These are phyloP conservation scores for Tympanoctomys barrerae DNA, from an alignment of 2,797 vertebrate species.

Conservation along the genomic window DNA sequence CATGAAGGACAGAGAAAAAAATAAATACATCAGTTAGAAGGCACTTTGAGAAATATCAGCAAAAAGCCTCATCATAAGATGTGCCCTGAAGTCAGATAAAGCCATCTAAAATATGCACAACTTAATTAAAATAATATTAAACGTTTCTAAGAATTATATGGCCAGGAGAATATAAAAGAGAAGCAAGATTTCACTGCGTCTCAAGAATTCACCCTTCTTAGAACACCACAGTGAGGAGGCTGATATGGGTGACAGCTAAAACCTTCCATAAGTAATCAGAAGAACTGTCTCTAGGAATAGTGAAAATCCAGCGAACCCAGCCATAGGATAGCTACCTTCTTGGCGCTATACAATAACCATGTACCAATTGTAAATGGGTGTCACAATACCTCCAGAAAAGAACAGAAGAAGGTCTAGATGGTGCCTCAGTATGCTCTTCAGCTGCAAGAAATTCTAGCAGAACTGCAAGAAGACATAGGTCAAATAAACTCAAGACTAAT, in stretches of 20 bases:
- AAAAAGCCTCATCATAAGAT: not conserved
- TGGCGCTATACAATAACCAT: not conserved
- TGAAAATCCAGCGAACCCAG: not conserved
- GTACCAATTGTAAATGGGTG: not conserved
- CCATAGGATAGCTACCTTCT: not conserved
- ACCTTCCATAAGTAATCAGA: not conserved
- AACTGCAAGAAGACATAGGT: not conserved
- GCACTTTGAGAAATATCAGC: not conserved
- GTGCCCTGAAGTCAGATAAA: not conserved
- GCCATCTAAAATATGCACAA: not conserved
- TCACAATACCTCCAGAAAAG: not conserved
- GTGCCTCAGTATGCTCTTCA: no score
- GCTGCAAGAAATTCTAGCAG: not conserved
- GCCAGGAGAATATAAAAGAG: constrained; percentile 5
- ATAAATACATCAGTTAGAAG: not conserved
- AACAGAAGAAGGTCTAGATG: not conserved
- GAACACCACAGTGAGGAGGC: not conserved
- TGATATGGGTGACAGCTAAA: not conserved
- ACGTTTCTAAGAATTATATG: not conserved
- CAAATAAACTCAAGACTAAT: not conserved
- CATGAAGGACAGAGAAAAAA: not conserved
- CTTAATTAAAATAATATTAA: not conserved
- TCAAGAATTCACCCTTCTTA: not conserved
- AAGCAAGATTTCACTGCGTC: not conserved
- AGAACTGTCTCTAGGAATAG: not conserved